Conservation (phyloP, 1,140 invertebrate genomes). For the Diabrotica virgifera region DNA sequence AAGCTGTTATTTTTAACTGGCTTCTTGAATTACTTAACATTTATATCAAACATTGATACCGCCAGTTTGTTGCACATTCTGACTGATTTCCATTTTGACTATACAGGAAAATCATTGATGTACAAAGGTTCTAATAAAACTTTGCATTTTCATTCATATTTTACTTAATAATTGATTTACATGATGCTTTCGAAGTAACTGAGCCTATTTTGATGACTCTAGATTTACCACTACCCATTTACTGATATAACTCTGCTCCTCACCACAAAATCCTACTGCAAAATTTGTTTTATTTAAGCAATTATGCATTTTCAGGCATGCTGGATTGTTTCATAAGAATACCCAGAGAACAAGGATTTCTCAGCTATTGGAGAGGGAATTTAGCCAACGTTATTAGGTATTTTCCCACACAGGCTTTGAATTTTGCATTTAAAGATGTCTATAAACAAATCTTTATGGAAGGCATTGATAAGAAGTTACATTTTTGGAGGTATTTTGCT, state of each 20-base stretch:
- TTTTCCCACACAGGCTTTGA: conserved; percentile 95
- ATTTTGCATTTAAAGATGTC: conserved; percentile 93
- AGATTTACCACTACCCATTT: conserved; percentile 30
- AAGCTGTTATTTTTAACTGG: too few species aligned
- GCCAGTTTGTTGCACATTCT: too few species aligned
- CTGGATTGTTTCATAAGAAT: conserved; percentile 82
- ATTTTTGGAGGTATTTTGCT: conserved; percentile 80
- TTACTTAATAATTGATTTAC: not conserved
- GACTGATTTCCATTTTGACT: too few species aligned
- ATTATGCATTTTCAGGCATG: conserved; percentile 62
- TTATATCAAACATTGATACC: too few species aligned
- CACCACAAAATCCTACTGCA: not conserved
- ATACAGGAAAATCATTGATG: too few species aligned
- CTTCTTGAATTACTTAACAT: too few species aligned
- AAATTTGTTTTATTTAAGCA: not conserved
- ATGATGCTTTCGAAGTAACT: conserved; percentile 7
- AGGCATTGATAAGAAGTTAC: conserved; percentile 82
- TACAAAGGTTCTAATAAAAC: too few species aligned
- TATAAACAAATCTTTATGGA: conserved; percentile 82
- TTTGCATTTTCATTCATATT: not conserved
- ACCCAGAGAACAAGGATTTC: conserved; percentile 79
- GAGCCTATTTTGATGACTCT: conserved; percentile 20
- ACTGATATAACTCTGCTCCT: conserved; percentile 19
- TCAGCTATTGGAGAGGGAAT: conserved; percentile 91
- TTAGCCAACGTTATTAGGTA: conserved; percentile 89